These are phyloP conservation scores for Zosterops hypoxanthus DNA, from an alignment of 2,113 vertebrate species.

Conservation along the genomic window DNA sequence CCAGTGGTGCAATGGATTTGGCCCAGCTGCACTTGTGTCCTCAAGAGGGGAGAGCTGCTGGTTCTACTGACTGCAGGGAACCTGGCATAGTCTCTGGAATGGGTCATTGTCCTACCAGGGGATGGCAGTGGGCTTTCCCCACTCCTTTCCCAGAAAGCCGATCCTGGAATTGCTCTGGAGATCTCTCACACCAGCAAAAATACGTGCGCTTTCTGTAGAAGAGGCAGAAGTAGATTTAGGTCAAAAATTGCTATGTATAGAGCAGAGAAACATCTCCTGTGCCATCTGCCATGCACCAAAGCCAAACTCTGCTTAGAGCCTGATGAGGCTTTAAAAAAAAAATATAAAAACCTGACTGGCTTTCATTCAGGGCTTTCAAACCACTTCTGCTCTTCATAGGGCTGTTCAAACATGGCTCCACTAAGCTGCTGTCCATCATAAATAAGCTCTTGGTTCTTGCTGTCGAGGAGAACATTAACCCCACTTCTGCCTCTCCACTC, in stretches of 20 bases:
- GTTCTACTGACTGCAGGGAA: neutral
- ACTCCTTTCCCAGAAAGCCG: neutral
- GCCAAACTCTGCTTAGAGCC: constrained; percentile 34
- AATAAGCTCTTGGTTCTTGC: neutral
- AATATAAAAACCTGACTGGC: neutral
- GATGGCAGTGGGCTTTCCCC: neutral
- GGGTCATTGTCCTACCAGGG: rapidly evolving
- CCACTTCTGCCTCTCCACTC: neutral
- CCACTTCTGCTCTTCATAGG: neutral
- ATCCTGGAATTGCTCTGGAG: neutral
- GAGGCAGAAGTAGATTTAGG: constrained; percentile 18
- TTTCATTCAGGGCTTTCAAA: constrained; percentile 26
- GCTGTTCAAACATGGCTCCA: neutral
- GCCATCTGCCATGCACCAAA: constrained; percentile 46
- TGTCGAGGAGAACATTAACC: neutral
- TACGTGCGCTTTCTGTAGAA: neutral
- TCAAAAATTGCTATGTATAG: constrained; percentile 46
- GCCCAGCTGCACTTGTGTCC: neutral
- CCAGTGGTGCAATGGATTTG: neutral
- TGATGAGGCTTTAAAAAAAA: constrained; percentile 13
- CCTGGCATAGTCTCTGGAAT: neutral
- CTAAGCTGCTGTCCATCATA: constrained; percentile 6
- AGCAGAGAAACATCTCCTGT: constrained; percentile 29
- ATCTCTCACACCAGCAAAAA: neutral
- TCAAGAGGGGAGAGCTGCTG: neutral